Conservation (phyloP, 1,140 invertebrate species). For the Chymomyza costata region DNA sequence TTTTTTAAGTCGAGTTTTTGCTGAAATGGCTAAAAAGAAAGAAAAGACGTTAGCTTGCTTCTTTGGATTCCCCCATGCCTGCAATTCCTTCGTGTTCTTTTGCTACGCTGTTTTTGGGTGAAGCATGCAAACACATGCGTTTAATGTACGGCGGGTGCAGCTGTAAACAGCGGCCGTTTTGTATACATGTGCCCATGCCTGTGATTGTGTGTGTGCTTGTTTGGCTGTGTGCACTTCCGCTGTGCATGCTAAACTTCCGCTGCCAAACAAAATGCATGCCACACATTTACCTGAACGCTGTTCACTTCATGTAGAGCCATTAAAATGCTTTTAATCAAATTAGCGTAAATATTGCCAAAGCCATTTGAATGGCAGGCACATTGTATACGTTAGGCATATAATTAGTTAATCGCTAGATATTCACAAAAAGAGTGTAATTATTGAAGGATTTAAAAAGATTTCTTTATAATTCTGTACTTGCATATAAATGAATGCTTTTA, state of each 20-base stretch:
- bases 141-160: constrained; percentile 48
- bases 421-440: too few species aligned
- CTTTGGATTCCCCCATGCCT: constrained; percentile 21
- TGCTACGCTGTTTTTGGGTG: constrained; percentile 4
- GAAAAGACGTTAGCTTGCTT: constrained; percentile 45
- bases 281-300: constrained; percentile 49
- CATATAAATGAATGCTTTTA: too few species aligned
- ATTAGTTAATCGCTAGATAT: too few species aligned
- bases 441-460: too few species aligned
- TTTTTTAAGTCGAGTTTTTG: constrained; percentile 44
- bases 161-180: too few species aligned
- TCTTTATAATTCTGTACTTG: too few species aligned
- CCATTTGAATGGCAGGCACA: too few species aligned
- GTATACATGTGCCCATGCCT: too few species aligned
- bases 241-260: constrained; percentile 54
- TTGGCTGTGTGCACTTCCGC: constrained; percentile 42
- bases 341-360: constrained; percentile 64
- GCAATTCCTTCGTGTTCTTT: constrained; percentile 40
- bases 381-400: too few species aligned
- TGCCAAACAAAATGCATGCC: constrained; percentile 30
- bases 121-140: constrained; percentile 62
- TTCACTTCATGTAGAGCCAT: constrained; percentile 43
- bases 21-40: constrained; percentile 58
- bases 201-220: constrained; percentile 6
- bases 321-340: constrained; percentile 72